Evolutionary conservation across 2,888 invertebrate species (phyloP).

Genomic region (Vanessa cardui): DNA sequence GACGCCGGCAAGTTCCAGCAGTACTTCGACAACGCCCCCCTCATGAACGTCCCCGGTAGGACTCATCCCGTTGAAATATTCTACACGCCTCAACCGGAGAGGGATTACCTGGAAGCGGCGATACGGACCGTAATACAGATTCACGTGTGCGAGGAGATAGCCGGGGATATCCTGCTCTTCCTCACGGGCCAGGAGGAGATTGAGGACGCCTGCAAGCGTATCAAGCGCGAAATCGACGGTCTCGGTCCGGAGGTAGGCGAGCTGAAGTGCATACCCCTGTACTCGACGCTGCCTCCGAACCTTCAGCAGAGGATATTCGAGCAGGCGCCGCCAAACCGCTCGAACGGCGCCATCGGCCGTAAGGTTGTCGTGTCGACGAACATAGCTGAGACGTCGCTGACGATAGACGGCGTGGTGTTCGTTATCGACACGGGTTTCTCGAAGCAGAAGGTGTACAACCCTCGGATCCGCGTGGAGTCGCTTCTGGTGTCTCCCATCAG

Average conservation of each 20-base stretch:
- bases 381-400: slow-evolving; percentile 99
- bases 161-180: slow-evolving; percentile 96
- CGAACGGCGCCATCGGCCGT: slow-evolving; percentile 94
- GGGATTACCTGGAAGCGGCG: slow-evolving; percentile 98
- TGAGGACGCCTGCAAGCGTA: slow-evolving; percentile 99
- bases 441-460: slow-evolving; percentile 98
- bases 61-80: slow-evolving; percentile 88
- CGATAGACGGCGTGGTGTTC: slow-evolving; percentile 99
- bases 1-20: slow-evolving; percentile 99
- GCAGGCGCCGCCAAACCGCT: slow-evolving; percentile 94
- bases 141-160: slow-evolving; percentile 96
- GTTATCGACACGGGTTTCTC: slow-evolving; percentile 99
- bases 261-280: slow-evolving; percentile 98
- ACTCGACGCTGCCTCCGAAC: slow-evolving; percentile 98
- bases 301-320: slow-evolving; percentile 99
- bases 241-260: slow-evolving; percentile 98
- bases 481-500: slow-evolving; percentile 98
- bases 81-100: slow-evolving; percentile 99
- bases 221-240: slow-evolving; percentile 96
- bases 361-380: slow-evolving; percentile 99
- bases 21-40: slow-evolving; percentile 98
- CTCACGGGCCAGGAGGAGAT: slow-evolving; percentile 94
- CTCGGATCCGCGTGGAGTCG: slow-evolving; percentile 95
- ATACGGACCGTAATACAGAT: slow-evolving; percentile 97
- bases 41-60: slow-evolving; percentile 97